These are phyloP conservation scores for Gonioctena quinquepunctata DNA, from an alignment of 1,140 invertebrate genomes.

Conservation along the genomic window DNA sequence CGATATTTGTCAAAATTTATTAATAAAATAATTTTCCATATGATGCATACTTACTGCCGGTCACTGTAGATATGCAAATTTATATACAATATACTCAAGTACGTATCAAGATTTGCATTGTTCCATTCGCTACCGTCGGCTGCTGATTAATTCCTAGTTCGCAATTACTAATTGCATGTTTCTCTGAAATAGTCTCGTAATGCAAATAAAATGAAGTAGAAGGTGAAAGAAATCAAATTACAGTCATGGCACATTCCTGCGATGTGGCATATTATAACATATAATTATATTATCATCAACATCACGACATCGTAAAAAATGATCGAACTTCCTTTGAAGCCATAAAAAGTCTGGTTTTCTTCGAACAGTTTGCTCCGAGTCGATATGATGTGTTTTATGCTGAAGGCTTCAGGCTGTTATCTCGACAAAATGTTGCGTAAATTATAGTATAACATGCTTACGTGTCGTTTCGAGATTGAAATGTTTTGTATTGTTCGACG, in stretches of 20 bases:
- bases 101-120: neutral
- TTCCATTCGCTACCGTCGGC: neutral
- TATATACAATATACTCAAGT: too few relatives aligned
- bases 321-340: neutral
- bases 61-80: too few relatives aligned
- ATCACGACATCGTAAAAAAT: conserved; percentile 14
- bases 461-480: neutral
- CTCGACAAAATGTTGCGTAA: neutral
- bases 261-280: conserved; percentile 16
- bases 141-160: conserved; percentile 14
- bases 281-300: conserved; percentile 23
- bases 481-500: neutral
- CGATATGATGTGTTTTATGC: conserved; percentile 1
- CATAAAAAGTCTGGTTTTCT: neutral
- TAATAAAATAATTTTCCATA: too few relatives aligned
- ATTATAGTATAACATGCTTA: neutral
- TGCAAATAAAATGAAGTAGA: conserved; percentile 16
- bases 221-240: conserved; percentile 7
- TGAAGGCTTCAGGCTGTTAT: neutral
- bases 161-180: conserved; percentile 18
- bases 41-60: too few relatives aligned
- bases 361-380: neutral
- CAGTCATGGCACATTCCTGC: conserved; percentile 15
- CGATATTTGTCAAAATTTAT: too few relatives aligned
- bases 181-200: conserved; percentile 11